Percentiles rank a stretch among this genome's conserved stretches.
phyloP scores from a whole-genome alignment of 2,113 vertebrate genomes.

The Dicrurus megarhynchus region DNA sequence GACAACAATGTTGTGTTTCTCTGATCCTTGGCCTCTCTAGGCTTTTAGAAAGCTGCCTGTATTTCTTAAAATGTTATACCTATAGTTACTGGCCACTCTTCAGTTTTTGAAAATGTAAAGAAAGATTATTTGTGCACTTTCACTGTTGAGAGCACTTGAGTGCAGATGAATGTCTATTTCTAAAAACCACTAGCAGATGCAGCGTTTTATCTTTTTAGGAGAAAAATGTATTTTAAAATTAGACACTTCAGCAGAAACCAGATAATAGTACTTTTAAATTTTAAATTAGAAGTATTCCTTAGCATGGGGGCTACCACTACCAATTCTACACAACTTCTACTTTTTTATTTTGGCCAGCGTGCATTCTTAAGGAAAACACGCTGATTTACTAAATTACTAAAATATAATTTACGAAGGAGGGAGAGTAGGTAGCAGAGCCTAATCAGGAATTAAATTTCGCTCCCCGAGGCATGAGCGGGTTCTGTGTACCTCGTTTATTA shows the following conservation, averaged over 20 bases:
- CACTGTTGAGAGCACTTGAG: not conserved
- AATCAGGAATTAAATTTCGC: not conserved
- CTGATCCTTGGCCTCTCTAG: not conserved
- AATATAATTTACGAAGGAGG: not conserved
- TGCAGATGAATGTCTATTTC: not conserved
- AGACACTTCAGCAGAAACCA: not conserved
- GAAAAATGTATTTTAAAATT: not conserved
- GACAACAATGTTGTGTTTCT: fast-evolving
- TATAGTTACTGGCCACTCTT: not conserved
- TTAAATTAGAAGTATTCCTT: not conserved
- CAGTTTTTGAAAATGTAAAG: not conserved
- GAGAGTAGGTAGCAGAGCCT: not conserved
- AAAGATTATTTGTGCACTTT: not conserved
- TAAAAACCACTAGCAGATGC: not conserved
- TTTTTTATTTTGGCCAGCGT: not conserved
- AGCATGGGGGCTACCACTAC: not conserved
- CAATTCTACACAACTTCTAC: not conserved
- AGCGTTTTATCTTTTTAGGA: not conserved
- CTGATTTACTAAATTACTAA: not conserved
- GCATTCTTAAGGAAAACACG: not conserved
- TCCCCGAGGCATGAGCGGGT: not conserved
- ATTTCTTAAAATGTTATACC: not conserved
- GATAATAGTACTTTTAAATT: not conserved
- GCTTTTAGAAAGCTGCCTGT: not conserved
- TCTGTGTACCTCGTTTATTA: constrained; percentile 7